Evolutionary conservation across 2,797 vertebrate species (phyloP), one percentile per base, ranked within the genome.

Genomic region (Bryconaethiops microstoma): DNA sequence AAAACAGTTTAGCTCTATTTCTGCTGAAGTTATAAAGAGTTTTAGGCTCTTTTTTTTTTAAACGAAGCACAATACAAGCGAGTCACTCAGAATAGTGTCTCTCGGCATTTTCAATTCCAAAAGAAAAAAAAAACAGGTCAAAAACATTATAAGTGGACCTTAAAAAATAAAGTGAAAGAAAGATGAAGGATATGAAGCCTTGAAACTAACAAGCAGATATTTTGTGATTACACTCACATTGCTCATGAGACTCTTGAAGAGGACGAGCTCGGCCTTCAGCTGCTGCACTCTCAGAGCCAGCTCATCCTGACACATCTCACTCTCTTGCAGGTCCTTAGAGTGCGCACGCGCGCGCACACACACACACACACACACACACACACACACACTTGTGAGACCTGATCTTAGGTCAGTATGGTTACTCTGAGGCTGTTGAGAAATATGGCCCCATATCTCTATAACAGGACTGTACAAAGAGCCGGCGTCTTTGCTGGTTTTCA

Each of bases 191-290:
- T 48, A 48, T 48, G 45, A 9, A 48, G 1, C 45, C 45, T 48
- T 48, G 9, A 48, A 12, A 48, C 45, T 48, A 48, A 12, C 12
- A 12, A 48, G 45, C 12, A 10, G 57, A 21, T 80, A 74, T 40
- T 78, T 57, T 10, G 42, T 19, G 52, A 70, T 64, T 73, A 50
- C 10, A 90, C 96, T 97, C 91, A 99, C 98, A 19, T 99, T 99
- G 92, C 97, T 99, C 97, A 99, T 98, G 86, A 99, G 95, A 79
- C 97, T 96, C 91, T 99, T 99, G 92, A 99, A 99, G 88, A 99
- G 95, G 73, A 99, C 98, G 68, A 99, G 92, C 89, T 99, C 98
- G 0, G 96, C 95, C 89, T 98, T 99, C 83, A 99, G 91, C 90
- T 98, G 96, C 89, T 99, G 94, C 82, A 99, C 96, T 90, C 97